phyloP scores from a whole-genome alignment of 1,140 invertebrate genomes.

The Dreissena rostriformis region DNA sequence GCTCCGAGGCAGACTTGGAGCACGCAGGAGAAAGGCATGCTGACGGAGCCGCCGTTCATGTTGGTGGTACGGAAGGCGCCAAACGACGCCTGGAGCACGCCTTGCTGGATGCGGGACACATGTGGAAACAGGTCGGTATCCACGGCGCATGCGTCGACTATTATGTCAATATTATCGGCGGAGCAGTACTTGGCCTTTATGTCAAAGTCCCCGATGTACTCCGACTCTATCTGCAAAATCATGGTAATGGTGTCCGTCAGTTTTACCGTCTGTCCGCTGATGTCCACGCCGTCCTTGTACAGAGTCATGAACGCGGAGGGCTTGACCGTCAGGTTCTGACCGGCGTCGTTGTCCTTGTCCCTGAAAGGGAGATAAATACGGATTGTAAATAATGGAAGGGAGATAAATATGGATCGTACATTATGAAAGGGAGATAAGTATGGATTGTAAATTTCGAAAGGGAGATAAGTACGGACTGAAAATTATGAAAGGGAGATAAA shows the following conservation, averaged over 20 bases:
- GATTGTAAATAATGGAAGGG: too few relatives aligned
- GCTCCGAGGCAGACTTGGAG: constrained; percentile 50
- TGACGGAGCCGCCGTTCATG: constrained; percentile 48
- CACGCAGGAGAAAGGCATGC: constrained; percentile 59
- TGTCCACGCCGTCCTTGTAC: constrained; percentile 32
- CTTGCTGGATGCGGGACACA: constrained; percentile 15
- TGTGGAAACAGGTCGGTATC: constrained; percentile 26
- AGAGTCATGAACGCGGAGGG: constrained; percentile 61
- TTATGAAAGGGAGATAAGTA: too few relatives aligned
- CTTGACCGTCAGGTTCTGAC: constrained; percentile 63
- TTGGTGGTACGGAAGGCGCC: constrained; percentile 46
- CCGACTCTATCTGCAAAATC: constrained; percentile 53
- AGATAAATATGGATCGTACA: too few relatives aligned
- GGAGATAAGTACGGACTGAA: too few relatives aligned
- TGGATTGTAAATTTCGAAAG: too few relatives aligned
- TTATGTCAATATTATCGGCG: constrained; percentile 16
- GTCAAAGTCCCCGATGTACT: constrained; percentile 49
- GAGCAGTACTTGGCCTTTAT: constrained; percentile 18
- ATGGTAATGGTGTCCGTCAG: constrained; percentile 59
- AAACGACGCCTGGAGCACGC: constrained; percentile 36
- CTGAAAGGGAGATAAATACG: too few relatives aligned
- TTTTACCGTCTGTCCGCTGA: constrained; percentile 53
- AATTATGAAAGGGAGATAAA: too few relatives aligned
- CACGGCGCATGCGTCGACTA: constrained; percentile 11
- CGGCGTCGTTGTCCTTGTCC: constrained; percentile 45